A percentile compares a stretch with the other conserved stretches of the same genome.
Evolutionary conservation across 1,140 invertebrate genomes (phyloP).

Genomic region (Drosophila leontia): DNA sequence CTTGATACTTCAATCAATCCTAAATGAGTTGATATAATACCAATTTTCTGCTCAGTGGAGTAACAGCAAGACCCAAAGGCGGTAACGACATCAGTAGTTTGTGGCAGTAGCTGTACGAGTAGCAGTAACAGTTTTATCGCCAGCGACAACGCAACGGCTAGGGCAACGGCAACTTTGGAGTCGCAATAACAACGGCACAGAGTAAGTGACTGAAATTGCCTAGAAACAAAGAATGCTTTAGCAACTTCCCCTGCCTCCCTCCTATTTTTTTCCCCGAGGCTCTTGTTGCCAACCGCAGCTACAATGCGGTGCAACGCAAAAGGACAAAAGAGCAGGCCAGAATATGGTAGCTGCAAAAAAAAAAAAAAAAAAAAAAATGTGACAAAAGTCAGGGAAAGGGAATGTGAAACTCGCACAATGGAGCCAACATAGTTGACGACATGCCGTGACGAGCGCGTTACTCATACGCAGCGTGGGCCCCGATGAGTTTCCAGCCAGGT

Average conservation of each 20-base stretch:
- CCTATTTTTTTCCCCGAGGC: neutral
- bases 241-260: slow-evolving; percentile 1
- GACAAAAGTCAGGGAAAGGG: slow-evolving; percentile 17
- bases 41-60: slow-evolving; percentile 33
- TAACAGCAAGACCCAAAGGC: slow-evolving; percentile 26
- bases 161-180: slow-evolving; percentile 22
- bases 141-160: slow-evolving; percentile 56
- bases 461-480: slow-evolving; percentile 56
- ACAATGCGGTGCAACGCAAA: slow-evolving; percentile 61
- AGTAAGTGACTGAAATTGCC: slow-evolving; percentile 65
- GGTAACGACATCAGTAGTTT: slow-evolving; percentile 44
- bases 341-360: slow-evolving; percentile 11
- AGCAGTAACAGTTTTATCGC: slow-evolving; percentile 67
- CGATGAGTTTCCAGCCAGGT: slow-evolving; percentile 48
- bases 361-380: slow-evolving; percentile 1
- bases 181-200: slow-evolving; percentile 58
- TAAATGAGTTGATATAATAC: neutral
- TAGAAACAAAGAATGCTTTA: slow-evolving; percentile 61
- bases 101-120: slow-evolving; percentile 32
- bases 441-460: slow-evolving; percentile 46
- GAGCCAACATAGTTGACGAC: slow-evolving; percentile 50
- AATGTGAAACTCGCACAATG: slow-evolving; percentile 28
- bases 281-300: slow-evolving; percentile 54
- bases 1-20: neutral
- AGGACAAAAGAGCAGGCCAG: slow-evolving; percentile 28